A percentile compares a stretch with the other conserved stretches of the same genome.
These are phyloP conservation scores for Heliconius eleuchia DNA, from an alignment of 1,140 invertebrate species.

Conservation along the genomic window DNA sequence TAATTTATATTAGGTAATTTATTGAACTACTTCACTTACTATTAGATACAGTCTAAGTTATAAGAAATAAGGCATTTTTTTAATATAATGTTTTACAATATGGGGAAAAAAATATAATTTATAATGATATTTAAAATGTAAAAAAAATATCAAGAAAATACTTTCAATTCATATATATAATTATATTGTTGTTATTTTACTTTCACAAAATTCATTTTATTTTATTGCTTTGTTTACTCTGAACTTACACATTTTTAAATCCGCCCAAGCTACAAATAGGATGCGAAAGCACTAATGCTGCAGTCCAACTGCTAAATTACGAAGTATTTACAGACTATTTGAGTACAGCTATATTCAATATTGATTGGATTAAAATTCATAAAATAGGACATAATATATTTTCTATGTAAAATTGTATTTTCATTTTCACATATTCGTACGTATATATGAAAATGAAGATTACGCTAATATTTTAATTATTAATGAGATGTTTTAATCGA, in stretches of 20 bases:
- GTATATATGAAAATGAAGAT: too few species aligned
- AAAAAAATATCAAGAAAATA: neutral
- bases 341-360: neutral
- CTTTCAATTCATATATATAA: neutral
- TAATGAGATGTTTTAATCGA: too few species aligned
- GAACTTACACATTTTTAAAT: neutral
- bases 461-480: too few species aligned
- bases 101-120: neutral
- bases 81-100: neutral
- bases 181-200: neutral
- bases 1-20: constrained; percentile 11
- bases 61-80: neutral
- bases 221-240: neutral
- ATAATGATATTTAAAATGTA: neutral
- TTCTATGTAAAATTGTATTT: too few species aligned
- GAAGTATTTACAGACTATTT: neutral
- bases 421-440: too few species aligned
- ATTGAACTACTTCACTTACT: neutral
- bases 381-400: too few species aligned
- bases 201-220: neutral
- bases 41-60: neutral
- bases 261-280: neutral
- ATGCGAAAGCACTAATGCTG: neutral
- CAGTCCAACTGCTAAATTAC: neutral
- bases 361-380: neutral